A percentile compares a stretch with the other conserved stretches of the same genome.
Evolutionary conservation across 1,140 invertebrate species (phyloP).

Genomic region (Copidosoma floridanum): DNA sequence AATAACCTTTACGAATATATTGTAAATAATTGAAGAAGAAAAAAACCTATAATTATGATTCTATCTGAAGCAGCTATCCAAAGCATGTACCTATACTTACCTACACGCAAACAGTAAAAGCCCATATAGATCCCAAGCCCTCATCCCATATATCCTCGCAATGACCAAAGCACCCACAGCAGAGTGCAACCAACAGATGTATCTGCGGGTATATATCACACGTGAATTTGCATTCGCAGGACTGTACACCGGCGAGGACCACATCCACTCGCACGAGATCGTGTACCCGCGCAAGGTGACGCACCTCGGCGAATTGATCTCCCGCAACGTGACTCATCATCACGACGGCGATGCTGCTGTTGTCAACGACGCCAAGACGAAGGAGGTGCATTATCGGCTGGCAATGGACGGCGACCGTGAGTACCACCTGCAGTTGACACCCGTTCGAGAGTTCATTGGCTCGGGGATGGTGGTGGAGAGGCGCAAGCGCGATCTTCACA

Average conservation of each 20-base stretch:
- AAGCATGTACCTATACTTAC: too few species aligned
- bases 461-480: slow-evolving; percentile 72
- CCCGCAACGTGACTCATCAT: slow-evolving; percentile 59
- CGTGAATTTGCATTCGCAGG: slow-evolving; percentile 38
- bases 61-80: too few species aligned
- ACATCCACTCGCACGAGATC: slow-evolving; percentile 55
- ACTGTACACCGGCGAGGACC: slow-evolving; percentile 49
- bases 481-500: slow-evolving; percentile 58
- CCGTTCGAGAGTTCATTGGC: slow-evolving; percentile 67
- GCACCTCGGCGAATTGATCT: slow-evolving; percentile 57
- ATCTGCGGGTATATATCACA: too few species aligned
- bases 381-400: slow-evolving; percentile 61
- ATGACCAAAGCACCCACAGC: too few species aligned
- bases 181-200: too few species aligned
- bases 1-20: too few species aligned
- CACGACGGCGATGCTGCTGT: slow-evolving; percentile 44
- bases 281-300: slow-evolving; percentile 62
- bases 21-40: too few species aligned
- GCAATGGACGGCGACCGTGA: slow-evolving; percentile 49
- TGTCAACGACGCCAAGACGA: background rate
- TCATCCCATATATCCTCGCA: too few species aligned
- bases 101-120: too few species aligned
- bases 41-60: too few species aligned
- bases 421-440: slow-evolving; percentile 61
- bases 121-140: too few species aligned